These are phyloP conservation scores for Epizoanthus illoricatus DNA, from an alignment of 92 coral and sea anemone genomes.

Conservation along the genomic window DNA sequence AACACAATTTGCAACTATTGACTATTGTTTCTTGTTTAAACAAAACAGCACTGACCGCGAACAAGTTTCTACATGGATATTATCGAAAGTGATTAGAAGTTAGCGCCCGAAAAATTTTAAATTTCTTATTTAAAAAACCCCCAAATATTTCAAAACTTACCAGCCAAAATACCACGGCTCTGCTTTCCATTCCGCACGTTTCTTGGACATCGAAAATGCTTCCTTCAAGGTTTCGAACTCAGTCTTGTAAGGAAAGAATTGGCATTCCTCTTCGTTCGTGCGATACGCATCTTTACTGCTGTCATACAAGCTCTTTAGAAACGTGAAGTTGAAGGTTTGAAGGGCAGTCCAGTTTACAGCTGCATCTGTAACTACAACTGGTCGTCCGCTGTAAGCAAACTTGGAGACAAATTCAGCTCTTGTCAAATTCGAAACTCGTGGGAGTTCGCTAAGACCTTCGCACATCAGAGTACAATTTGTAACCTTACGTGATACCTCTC, in stretches of 20 bases:
- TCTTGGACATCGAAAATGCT: conserved; percentile 89
- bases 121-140: background rate
- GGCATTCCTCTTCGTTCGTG: conserved; percentile 90
- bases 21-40: too few relatives aligned
- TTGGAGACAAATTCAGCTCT: conserved; percentile 67
- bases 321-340: conserved; percentile 69
- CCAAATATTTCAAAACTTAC: conserved; percentile 51
- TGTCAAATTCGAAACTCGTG: conserved; percentile 78
- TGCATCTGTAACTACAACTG: conserved; percentile 92
- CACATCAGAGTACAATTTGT: conserved; percentile 85
- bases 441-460: conserved; percentile 79
- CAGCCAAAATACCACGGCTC: conserved; percentile 99
- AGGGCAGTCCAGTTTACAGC: conserved; percentile 93
- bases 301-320: conserved; percentile 73
- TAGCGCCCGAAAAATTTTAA: background rate
- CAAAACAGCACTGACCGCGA: too few relatives aligned
- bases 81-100: background rate
- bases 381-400: conserved; percentile 91
- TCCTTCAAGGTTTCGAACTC: conserved; percentile 76
- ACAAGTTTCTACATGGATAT: too few relatives aligned
- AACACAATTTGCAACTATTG: too few relatives aligned
- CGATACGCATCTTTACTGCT: conserved; percentile 79
- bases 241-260: conserved; percentile 95
- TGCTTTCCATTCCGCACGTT: conserved; percentile 76
- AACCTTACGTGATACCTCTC: conserved; percentile 73